Evolutionary conservation across 2,888 invertebrate genomes (phyloP).

Genomic region (Ophioninae sp.): DNA sequence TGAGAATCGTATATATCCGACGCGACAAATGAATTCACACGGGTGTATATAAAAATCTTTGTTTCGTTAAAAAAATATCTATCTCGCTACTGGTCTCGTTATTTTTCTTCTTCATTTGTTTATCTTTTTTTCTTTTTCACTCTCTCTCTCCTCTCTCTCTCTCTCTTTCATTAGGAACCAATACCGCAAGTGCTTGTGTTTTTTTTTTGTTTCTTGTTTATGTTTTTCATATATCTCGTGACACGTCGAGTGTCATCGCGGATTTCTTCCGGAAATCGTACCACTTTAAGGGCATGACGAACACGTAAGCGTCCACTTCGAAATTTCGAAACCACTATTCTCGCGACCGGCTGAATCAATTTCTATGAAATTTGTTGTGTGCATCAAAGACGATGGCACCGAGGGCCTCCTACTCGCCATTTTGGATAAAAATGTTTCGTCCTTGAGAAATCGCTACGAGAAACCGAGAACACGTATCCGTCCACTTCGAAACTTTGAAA

Average conservation of each 20-base stretch:
- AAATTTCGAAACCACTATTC: no score
- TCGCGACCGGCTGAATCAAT: no score
- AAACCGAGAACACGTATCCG: no score
- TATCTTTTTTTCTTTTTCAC: conserved; percentile 1
- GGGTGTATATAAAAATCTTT: conserved; percentile 59
- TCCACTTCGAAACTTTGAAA: no score
- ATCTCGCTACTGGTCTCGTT: conserved; percentile 62
- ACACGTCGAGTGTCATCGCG: conserved; percentile 4
- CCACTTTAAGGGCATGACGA: no score
- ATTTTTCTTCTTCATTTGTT: conserved; percentile 31
- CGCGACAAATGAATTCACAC: conserved; percentile 53
- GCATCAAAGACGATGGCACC: no score
- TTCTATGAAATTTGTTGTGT: no score
- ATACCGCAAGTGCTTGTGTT: conserved; percentile 75
- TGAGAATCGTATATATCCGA: conserved; percentile 44
- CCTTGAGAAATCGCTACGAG: no score
- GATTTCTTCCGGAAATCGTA: no score
- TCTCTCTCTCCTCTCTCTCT: conserved; percentile 17
- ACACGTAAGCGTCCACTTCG: no score
- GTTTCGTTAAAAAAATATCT: conserved; percentile 62
- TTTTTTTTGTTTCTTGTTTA: conserved; percentile 10
- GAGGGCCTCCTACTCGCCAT: no score
- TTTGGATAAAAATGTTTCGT: no score
- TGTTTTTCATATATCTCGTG: neutral
- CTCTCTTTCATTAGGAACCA: conserved; percentile 73